Base-by-base conservation (phyloP, 2,797 vertebrate genomes). In the Acestrorhynchus altus region DNA sequence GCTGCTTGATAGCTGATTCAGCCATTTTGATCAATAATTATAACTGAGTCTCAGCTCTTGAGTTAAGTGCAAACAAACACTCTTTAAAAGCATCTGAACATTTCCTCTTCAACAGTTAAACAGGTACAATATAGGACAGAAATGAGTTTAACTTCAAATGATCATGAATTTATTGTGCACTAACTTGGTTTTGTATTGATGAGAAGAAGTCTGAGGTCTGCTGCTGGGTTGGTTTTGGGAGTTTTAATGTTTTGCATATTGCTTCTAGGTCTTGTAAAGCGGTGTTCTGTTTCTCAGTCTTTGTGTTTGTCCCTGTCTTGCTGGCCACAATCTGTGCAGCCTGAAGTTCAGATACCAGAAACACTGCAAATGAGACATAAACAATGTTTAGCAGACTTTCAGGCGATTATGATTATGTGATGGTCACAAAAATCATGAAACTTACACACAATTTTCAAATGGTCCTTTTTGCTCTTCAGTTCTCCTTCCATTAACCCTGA, bases 331-430 rank as follows among this genome's bases (percentile, higher is more conserved):
- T 95, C 90, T 94, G 95, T 80, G 94, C 93, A 15, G 98, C 94
- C 86, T 98, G 97, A 85, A 99, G 96, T 89, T 99, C 97, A 11
- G 97, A 96, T 87, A 95, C 95, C 74, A 99, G 87, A 91, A 97
- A 99, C 85, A 98, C 98, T 99, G 49, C 4, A 83, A 76, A 83
- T 78, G 75, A 79, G 83, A 61, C n/a, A 72, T 1, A 52, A 26
- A 57, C 57, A 39, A 4, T 52, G 18, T 22, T 13, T 1, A 76
- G 9, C 13, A n/a, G 16, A 22, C 31, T 1, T 0, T 28, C 10
- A 39, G 24, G 52, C 2, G 51, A 64, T 1, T 42, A 51, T 1
- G 8, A 22, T 65, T 0, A 10, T 0, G 42, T 4, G 2, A 4
- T 40, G 0, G 46, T 4, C 1, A 57, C 0, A 26, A 0, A 0